Evolutionary conservation across 2,888 invertebrate species (phyloP).

Genomic region (Ectemnius lituratus): DNA sequence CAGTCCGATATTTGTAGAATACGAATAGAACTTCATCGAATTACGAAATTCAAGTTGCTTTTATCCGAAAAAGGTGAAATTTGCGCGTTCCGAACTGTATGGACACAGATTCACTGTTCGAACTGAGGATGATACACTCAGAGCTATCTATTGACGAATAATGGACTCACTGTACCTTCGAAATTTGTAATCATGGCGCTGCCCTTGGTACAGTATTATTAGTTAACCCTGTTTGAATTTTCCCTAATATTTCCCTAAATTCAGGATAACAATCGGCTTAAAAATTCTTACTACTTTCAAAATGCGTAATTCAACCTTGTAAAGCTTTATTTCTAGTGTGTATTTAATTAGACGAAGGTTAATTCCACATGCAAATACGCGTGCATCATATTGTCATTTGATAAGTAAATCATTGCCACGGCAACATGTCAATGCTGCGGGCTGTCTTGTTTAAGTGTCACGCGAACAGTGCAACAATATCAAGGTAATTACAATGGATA

Average conservation of each 20-base stretch:
- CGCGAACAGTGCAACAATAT: slow-evolving; percentile 16
- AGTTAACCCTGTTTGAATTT: slow-evolving; percentile 24
- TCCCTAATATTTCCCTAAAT: slow-evolving; percentile 7
- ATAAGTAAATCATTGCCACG: slow-evolving; percentile 18
- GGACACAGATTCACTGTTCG: background rate
- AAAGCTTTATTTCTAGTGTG: too few relatives aligned
- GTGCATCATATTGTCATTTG: background rate
- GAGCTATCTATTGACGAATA: slow-evolving; percentile 28
- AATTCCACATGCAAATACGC: background rate
- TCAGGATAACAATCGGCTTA: background rate
- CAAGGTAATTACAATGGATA: slow-evolving; percentile 43
- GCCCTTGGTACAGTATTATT: slow-evolving; percentile 29
- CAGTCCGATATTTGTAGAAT: too few relatives aligned
- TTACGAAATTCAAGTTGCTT: too few relatives aligned
- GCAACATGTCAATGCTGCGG: slow-evolving; percentile 51
- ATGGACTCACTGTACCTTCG: background rate
- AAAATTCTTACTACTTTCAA: too few relatives aligned
- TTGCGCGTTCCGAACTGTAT: background rate
- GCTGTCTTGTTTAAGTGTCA: slow-evolving; percentile 35
- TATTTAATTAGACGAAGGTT: too few relatives aligned
- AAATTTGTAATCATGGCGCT: slow-evolving; percentile 37
- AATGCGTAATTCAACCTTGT: too few relatives aligned
- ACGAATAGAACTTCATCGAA: too few relatives aligned
- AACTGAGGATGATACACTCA: background rate
- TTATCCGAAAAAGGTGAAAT: too few relatives aligned